Evolutionary conservation across 1,140 invertebrate species (phyloP).

Genomic region (Pseudomyrmex flavicornis): DNA sequence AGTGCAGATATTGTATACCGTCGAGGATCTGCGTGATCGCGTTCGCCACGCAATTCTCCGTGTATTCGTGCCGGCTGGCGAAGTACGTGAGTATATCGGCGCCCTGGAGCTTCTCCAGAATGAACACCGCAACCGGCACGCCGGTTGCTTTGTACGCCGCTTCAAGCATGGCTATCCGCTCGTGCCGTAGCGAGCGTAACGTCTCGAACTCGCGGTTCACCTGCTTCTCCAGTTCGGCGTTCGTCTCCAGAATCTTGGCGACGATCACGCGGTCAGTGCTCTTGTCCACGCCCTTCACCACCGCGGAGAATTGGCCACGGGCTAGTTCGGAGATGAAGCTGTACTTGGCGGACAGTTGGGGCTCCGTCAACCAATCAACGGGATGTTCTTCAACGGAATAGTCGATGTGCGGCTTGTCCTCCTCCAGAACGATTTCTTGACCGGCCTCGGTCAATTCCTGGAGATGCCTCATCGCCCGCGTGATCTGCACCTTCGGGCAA

Average conservation of each 20-base stretch:
- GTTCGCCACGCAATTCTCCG: constrained; percentile 94
- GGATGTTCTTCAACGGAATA: constrained; percentile 91
- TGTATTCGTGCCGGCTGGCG: constrained; percentile 94
- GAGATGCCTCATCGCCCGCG: constrained; percentile 92
- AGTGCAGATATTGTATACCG: constrained; percentile 96
- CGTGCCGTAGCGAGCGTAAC: constrained; percentile 92
- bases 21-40: constrained; percentile 94
- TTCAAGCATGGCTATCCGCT: constrained; percentile 91
- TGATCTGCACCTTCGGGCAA: constrained; percentile 89
- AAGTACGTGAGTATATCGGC: constrained; percentile 96
- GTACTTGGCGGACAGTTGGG: constrained; percentile 90
- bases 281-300: constrained; percentile 93
- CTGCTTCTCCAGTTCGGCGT: constrained; percentile 88
- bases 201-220: constrained; percentile 93
- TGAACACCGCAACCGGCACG: constrained; percentile 89
- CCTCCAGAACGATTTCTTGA: constrained; percentile 88
- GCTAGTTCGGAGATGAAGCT: constrained; percentile 93
- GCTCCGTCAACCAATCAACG: constrained; percentile 89
- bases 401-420: constrained; percentile 87
- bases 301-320: constrained; percentile 93
- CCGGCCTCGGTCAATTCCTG: constrained; percentile 93
- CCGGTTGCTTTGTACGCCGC: constrained; percentile 90
- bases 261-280: constrained; percentile 90
- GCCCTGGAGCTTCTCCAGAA: constrained; percentile 95
- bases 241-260: constrained; percentile 92